phyloP scores from a whole-genome alignment of 2,113 vertebrate species.

The Tauraco erythrolophus region DNA sequence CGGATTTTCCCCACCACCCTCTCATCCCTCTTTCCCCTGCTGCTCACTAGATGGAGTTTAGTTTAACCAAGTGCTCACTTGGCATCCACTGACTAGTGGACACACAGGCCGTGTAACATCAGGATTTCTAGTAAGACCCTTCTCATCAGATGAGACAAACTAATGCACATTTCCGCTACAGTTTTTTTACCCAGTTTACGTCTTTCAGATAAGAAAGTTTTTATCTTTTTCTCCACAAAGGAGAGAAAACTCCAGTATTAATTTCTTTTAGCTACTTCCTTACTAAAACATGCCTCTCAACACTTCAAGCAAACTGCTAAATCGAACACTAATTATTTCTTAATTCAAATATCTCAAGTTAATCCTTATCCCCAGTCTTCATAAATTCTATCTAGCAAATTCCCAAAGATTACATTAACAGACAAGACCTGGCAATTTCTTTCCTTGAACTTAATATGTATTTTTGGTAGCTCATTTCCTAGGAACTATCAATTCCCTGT shows the following conservation, averaged over 20 bases:
- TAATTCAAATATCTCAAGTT: not conserved
- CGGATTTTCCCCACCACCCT: not conserved
- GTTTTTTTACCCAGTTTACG: not conserved
- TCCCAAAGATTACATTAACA: not conserved
- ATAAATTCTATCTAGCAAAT: not conserved
- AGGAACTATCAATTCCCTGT: not conserved
- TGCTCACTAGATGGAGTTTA: not conserved
- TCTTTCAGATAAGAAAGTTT: not conserved
- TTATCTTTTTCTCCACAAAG: not conserved
- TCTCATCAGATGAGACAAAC: too few species aligned
- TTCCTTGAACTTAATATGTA: not conserved
- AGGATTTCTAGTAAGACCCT: not conserved
- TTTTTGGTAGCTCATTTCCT: not conserved
- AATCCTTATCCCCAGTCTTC: not conserved
- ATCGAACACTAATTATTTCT: not conserved
- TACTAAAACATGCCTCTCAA: not conserved
- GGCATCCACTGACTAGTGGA: rapidly evolving
- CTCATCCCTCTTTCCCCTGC: not conserved
- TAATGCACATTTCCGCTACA: not conserved
- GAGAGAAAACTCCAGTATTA: not conserved
- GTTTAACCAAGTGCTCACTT: not conserved
- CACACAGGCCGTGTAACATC: not conserved
- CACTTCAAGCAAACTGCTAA: not conserved
- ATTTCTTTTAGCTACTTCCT: not conserved
- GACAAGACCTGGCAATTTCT: not conserved